Percentiles rank a stretch among this genome's conserved stretches.
Conservation (phyloP, 2,797 vertebrate species). For the Neoniphon sammara region DNA sequence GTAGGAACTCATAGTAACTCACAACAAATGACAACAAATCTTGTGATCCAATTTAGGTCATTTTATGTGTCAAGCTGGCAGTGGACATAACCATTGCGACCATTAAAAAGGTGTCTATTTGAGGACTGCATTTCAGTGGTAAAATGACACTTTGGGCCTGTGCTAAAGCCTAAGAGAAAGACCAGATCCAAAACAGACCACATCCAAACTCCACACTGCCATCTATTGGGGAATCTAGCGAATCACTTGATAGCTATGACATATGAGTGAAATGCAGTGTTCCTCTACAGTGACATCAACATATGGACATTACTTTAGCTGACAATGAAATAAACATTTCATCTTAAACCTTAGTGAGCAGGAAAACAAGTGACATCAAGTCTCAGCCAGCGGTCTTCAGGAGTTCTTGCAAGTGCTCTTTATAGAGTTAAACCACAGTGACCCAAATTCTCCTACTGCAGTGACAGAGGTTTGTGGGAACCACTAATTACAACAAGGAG, state of each 20-base stretch:
- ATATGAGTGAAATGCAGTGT: no score
- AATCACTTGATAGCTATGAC: no score
- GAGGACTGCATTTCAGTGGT: no score
- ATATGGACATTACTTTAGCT: no score
- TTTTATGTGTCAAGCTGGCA: no score
- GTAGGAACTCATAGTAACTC: no score
- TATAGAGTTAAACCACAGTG: constrained; percentile 19
- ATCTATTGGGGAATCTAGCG: background rate
- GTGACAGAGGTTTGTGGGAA: constrained; percentile 4
- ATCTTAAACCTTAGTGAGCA: constrained; percentile 3
- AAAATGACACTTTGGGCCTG: no score
- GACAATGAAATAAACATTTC: background rate
- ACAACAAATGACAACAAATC: no score
- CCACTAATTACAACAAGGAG: background rate
- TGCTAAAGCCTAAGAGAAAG: background rate
- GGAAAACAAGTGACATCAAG: constrained; percentile 3
- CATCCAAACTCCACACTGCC: background rate
- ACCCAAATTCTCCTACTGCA: constrained; percentile 17
- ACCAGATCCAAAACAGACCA: background rate
- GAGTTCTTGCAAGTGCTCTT: constrained; percentile 16
- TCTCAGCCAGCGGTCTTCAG: constrained; percentile 27
- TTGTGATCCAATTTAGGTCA: no score
- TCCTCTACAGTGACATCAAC: no score
- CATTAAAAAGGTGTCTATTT: no score
- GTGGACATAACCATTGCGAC: no score